Evolutionary conservation across 2,113 vertebrate species (phyloP), one percentile per base, ranked within the genome.

Genomic region (Hiodon alosoides): DNA sequence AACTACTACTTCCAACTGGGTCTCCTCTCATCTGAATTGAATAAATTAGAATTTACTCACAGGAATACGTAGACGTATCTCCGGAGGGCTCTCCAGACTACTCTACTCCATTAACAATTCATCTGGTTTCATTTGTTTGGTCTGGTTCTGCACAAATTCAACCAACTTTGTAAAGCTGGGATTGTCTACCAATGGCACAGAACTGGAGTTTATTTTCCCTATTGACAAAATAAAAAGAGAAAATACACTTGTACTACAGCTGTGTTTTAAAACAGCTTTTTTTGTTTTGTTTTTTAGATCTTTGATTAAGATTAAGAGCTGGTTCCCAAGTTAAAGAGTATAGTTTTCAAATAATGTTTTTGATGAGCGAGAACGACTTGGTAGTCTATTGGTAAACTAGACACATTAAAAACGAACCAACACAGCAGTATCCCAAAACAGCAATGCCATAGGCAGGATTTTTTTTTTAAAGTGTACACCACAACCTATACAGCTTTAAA

Each of bases 401-500:
- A 89, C 87, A 91, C 90, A 91, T 90, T 80, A 81, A 85, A 77
- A 67, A 89, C 31, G 0, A 31, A 31, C 31, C 31, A 92, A 91
- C 89, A 84, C 79, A 89, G 79, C 84, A 76, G 87, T 86, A 88
- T 91, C 87, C 90, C 81, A 92, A 89, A 78, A 90, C 85, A 85
- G 86, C 87, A 90, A 86, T 89, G 90, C 91, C 91, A 87, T 87
- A 91, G 90, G 91, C 89, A 86, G 88, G 90, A 90, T 89, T 89
- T 90, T 87, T 90, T 87, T 86, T 90, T 14, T 17, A 69, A 52
- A 7, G 92, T 92, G 89, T 89, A 88, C 93, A 93, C 85, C 94
- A 94, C 93, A 88, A 94, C 92, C 90, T 91, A 91, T 92, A 93
- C 91, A 90, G 91, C 91, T 85, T 93, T 91, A 93, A 89, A 92